phyloP scores from a whole-genome alignment of 1,140 invertebrate species.

The Drosophila punjabiensis region DNA sequence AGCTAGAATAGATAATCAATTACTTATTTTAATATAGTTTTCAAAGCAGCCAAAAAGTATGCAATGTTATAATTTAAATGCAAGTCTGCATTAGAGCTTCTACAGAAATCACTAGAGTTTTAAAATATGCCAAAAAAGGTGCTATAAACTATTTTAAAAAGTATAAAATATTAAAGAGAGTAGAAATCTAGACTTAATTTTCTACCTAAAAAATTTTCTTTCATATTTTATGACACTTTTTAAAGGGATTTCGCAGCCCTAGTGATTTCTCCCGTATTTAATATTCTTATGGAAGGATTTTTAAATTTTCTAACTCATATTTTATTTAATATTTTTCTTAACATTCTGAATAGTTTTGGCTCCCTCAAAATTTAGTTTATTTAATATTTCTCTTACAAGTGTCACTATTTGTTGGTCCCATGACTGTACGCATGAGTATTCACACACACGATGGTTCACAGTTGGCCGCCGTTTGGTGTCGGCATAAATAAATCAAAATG shows the following conservation, averaged over 20 bases:
- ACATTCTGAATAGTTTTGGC: background rate
- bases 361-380: background rate
- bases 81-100: too few relatives aligned
- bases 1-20: too few relatives aligned
- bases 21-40: too few relatives aligned
- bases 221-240: too few relatives aligned
- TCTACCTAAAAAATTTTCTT: too few relatives aligned
- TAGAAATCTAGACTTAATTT: too few relatives aligned
- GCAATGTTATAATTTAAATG: background rate
- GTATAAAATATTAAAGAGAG: too few relatives aligned
- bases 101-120: too few relatives aligned
- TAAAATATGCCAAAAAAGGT: too few relatives aligned
- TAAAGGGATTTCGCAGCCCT: too few relatives aligned
- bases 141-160: too few relatives aligned
- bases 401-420: background rate
- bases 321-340: background rate
- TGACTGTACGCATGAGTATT: background rate
- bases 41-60: background rate
- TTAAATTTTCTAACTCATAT: background rate
- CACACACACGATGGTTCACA: constrained; percentile 22
- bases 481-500: constrained; percentile 79
- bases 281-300: background rate
- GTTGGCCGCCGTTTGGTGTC: constrained; percentile 54
- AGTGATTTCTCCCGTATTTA: too few relatives aligned
- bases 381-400: background rate